A percentile compares a stretch with the other conserved stretches of the same genome.
Conservation (phyloP, 1,140 invertebrate species). For the Trinorchestia longiramus region DNA sequence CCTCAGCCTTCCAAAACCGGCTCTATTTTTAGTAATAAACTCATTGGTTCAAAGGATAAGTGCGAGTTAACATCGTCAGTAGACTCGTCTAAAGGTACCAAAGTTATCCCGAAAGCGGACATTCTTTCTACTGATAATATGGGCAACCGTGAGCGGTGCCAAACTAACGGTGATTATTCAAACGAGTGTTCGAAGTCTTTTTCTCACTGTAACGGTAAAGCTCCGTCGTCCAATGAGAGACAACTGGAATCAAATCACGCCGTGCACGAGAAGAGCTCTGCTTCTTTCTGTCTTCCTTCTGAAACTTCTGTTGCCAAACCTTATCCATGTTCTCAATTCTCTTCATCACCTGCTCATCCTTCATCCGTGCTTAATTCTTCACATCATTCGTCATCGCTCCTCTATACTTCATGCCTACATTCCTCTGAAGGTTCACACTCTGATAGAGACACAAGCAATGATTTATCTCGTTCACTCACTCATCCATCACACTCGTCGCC, state of each 20-base stretch:
- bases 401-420: not conserved
- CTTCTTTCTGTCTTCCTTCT: not conserved
- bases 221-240: not conserved
- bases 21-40: not conserved
- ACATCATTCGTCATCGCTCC: not conserved
- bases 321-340: constrained; percentile 55
- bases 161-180: not conserved
- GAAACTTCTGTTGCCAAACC: not conserved
- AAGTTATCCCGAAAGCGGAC: not conserved
- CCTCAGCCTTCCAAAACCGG: not conserved
- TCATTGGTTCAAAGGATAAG: not conserved
- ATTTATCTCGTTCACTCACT: not conserved
- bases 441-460: not conserved
- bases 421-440: not conserved
- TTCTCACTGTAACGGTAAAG: not conserved
- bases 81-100: not conserved
- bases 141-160: too few species aligned
- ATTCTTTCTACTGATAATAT: not conserved
- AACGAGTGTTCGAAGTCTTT: not conserved
- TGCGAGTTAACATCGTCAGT: not conserved
- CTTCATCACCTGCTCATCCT: constrained; percentile 68
- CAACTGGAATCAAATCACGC: not conserved
- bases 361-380: constrained; percentile 69
- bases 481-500: not conserved
- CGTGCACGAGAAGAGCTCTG: not conserved